phyloP scores from a whole-genome alignment of 1,140 invertebrate species.

The Prorops nasuta region DNA sequence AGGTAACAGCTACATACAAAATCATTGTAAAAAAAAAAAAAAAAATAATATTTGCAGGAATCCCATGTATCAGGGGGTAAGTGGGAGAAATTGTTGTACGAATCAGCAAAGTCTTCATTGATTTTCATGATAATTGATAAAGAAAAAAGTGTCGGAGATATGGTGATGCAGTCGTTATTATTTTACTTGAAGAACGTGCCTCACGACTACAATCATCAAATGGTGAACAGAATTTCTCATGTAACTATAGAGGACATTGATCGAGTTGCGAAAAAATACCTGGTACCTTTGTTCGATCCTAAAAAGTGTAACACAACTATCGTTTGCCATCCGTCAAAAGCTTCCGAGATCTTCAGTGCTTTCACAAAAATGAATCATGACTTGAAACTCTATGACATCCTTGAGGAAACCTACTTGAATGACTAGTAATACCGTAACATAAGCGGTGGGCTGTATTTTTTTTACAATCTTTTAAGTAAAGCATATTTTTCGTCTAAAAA shows the following conservation, averaged over 20 bases:
- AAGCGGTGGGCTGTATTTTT: background rate
- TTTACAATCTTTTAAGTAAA: background rate
- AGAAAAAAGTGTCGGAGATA: slow-evolving; percentile 74
- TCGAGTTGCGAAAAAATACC: slow-evolving; percentile 68
- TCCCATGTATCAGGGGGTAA: slow-evolving; percentile 63
- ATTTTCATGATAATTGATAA: slow-evolving; percentile 81
- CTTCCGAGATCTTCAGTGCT: slow-evolving; percentile 62
- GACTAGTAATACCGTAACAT: slow-evolving; percentile 27
- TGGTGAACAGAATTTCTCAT: slow-evolving; percentile 66
- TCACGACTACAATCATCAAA: slow-evolving; percentile 69
- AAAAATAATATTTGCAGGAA: slow-evolving; percentile 58
- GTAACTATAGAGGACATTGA: slow-evolving; percentile 67
- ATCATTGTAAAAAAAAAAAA: background rate
- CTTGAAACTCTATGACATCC: slow-evolving; percentile 52
- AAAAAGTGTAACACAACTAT: slow-evolving; percentile 63
- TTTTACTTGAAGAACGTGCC: slow-evolving; percentile 70
- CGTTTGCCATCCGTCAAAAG: slow-evolving; percentile 76
- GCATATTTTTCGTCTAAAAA: background rate
- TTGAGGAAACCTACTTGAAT: slow-evolving; percentile 60
- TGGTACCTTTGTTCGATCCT: slow-evolving; percentile 66
- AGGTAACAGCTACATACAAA: background rate
- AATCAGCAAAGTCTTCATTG: slow-evolving; percentile 80
- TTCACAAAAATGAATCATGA: slow-evolving; percentile 64
- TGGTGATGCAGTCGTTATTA: slow-evolving; percentile 69
- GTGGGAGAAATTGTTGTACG: slow-evolving; percentile 74